phyloP scores from a whole-genome alignment of 1,140 invertebrate species.

The Sipha flava region DNA sequence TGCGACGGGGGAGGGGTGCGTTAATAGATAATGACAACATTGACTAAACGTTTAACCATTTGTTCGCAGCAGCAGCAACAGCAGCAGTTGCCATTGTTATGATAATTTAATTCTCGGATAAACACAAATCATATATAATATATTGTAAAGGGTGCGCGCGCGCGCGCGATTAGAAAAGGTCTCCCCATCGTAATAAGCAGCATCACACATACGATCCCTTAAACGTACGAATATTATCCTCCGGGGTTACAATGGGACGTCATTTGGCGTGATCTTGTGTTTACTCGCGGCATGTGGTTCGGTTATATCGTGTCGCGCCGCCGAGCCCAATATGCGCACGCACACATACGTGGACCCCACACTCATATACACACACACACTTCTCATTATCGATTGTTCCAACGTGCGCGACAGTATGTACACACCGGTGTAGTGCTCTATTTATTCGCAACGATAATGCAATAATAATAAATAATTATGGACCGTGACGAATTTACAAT shows the following conservation, averaged over 20 bases:
- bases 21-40: slow-evolving; percentile 34
- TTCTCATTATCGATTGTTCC: slow-evolving; percentile 8
- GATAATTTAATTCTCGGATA: slow-evolving; percentile 34
- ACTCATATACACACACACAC: no score
- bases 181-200: neutral
- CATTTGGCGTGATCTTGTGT: slow-evolving; percentile 26
- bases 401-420: no score
- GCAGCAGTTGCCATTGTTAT: slow-evolving; percentile 30
- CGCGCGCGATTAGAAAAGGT: slow-evolving; percentile 19
- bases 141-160: slow-evolving; percentile 8
- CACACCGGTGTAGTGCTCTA: no score
- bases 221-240: neutral
- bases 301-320: neutral
- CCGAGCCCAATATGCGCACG: neutral
- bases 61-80: no score
- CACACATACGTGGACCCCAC: no score
- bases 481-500: no score
- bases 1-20: neutral
- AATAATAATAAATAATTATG: no score
- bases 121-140: neutral
- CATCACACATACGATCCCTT: neutral
- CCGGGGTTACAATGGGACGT: neutral
- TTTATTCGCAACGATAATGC: no score
- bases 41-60: slow-evolving; percentile 31
- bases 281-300: slow-evolving; percentile 28